phyloP scores from a whole-genome alignment of 2,888 invertebrate genomes.

The Stenolophus ochropezus region DNA sequence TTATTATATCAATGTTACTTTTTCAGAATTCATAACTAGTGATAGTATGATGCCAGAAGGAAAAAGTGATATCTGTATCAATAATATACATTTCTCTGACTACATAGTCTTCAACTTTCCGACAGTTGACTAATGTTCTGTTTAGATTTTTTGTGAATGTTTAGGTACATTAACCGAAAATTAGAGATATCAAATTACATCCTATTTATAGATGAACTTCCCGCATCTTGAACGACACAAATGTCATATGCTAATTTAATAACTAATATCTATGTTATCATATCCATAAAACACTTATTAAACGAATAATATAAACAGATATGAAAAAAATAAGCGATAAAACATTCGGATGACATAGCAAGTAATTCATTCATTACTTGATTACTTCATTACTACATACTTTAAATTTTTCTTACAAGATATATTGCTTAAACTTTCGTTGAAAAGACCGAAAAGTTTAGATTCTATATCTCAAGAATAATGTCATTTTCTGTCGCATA shows the following conservation, averaged over 20 bases:
- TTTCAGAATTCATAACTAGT: too few relatives aligned
- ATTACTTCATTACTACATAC: neutral
- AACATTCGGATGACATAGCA: constrained; percentile 1
- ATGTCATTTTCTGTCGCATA: too few relatives aligned
- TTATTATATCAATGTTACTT: too few relatives aligned
- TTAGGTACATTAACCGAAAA: constrained; percentile 37
- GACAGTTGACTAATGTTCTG: neutral
- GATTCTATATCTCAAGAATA: too few relatives aligned
- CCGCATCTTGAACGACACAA: neutral
- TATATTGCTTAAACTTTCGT: too few relatives aligned
- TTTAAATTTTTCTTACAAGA: too few relatives aligned
- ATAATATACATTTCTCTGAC: too few relatives aligned
- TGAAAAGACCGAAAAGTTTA: too few relatives aligned
- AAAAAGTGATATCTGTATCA: too few relatives aligned
- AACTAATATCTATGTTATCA: neutral
- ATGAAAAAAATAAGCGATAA: constrained; percentile 35
- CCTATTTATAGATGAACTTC: constrained; percentile 30
- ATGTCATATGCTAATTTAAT: constrained; percentile 31
- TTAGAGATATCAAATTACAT: constrained; percentile 13
- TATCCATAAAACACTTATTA: constrained; percentile 17
- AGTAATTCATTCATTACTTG: constrained; percentile 31
- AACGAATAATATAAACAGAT: constrained; percentile 14
- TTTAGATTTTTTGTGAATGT: constrained; percentile 8
- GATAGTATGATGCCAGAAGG: too few relatives aligned
- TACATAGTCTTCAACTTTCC: neutral